A percentile compares a stretch with the other conserved stretches of the same genome.
phyloP scores from a whole-genome alignment of 2,113 vertebrate genomes.

The Pogonocichla stellata region DNA sequence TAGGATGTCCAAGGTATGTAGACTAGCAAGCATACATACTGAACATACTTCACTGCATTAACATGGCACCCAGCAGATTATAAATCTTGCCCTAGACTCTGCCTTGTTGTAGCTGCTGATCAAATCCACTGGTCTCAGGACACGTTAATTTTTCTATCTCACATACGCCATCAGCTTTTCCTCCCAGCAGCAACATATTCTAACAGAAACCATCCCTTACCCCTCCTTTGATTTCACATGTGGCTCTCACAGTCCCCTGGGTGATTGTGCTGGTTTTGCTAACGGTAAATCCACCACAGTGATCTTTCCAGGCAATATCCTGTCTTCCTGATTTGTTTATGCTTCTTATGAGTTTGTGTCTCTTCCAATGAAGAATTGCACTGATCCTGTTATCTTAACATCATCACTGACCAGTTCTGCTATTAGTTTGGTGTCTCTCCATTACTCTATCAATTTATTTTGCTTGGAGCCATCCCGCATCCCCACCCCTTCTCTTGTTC shows the following conservation, averaged over 20 bases:
- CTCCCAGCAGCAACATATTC: not conserved
- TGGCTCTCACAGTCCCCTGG: not conserved
- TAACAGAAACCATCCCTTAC: not conserved
- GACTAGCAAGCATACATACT: not conserved
- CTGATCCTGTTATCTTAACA: not conserved
- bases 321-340: not conserved
- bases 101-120: not conserved
- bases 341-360: not conserved
- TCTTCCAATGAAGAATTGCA: not conserved
- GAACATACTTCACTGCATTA: not conserved
- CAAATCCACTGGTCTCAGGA: not conserved
- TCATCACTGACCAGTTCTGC: not conserved
- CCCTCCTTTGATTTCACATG: not conserved
- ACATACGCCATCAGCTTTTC: not conserved
- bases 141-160: not conserved
- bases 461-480: not conserved
- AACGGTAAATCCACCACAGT: no score
- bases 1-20: not conserved
- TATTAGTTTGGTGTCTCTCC: not conserved
- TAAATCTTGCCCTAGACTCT: not conserved
- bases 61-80: not conserved
- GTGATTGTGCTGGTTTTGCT: no score
- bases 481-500: not conserved
- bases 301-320: not conserved
- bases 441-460: not conserved